Percentiles rank a stretch among this genome's conserved stretches.
Conservation (phyloP, 1,140 invertebrate genomes). For the Lepidurus arcticus region DNA sequence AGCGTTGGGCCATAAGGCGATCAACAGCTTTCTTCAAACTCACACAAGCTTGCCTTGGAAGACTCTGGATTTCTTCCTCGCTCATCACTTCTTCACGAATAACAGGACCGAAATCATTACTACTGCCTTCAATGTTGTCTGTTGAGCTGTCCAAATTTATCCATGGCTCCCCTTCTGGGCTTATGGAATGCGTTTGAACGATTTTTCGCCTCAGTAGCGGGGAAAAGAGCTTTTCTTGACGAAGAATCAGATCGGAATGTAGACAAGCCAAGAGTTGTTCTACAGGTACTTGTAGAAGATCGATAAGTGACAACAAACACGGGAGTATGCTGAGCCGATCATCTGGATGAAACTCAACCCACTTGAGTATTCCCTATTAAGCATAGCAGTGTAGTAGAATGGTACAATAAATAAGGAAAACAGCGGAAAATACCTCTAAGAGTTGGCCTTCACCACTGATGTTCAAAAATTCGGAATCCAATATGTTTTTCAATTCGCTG, state of each 20-base stretch:
- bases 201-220: neutral
- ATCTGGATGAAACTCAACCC: constrained; percentile 33
- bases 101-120: neutral
- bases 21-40: constrained; percentile 31
- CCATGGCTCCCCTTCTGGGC: neutral
- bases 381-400: neutral
- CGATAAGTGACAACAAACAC: constrained; percentile 31
- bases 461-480: constrained; percentile 40
- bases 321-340: constrained; percentile 33
- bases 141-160: neutral
- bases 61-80: neutral
- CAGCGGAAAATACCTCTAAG: constrained; percentile 38
- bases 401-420: neutral
- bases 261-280: constrained; percentile 34
- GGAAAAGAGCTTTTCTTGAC: neutral
- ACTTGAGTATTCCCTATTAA: constrained; percentile 32
- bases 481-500: constrained; percentile 44
- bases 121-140: neutral
- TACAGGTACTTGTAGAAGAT: constrained; percentile 34
- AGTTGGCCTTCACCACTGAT: constrained; percentile 41
- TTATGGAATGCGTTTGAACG: neutral
- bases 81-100: neutral
- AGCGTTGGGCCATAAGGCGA: constrained; percentile 27
- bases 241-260: constrained; percentile 26
- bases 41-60: constrained; percentile 22